Evolutionary conservation across 1,140 invertebrate genomes (phyloP), one percentile per base, ranked within the genome.

Genomic region (Steinernema khuongi): DNA sequence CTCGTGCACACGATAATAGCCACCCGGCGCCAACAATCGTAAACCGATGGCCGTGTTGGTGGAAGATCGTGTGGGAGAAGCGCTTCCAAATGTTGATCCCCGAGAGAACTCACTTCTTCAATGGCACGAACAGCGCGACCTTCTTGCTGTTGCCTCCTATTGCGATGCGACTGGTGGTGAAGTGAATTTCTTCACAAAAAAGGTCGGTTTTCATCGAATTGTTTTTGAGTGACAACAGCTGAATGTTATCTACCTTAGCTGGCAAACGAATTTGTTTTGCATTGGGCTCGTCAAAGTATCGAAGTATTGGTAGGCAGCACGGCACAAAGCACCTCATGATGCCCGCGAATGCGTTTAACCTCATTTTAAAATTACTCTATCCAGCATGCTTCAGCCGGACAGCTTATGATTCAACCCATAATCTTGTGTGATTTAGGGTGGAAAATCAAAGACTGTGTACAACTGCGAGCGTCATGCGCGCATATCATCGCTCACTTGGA

Each of bases 131-230:
- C 89, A 89, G 74, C 88, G 91, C 75, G 90, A 92, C 0, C 83
- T 94, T 28, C 86, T 97, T 31, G 93, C 93, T 50, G 90, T 95
- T 41, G 91, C 92, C 17, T 91, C 92, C 1, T 94, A 91, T 85
- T 91, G 91, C 80, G 91, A 93, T 86, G 92, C 93, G 74, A 91
- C 90, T 81, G 93, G 93, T 31, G 93, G 93, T 74, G 91, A 91
- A 77, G 91, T 95, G 0, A 92, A 90, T 71, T 90, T 97, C 75
- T 94, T 93, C 83, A 91, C 93, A 83, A 93, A 95, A 88, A 89
- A 90, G 85, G 92, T 92, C 87, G 87, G 88, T 86, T 33, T 67
- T n/a, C 29, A 70, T 18, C 67, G 17, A 41, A 66, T 19, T 17
- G 19, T n/a, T 77, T 71, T 26, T 7, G 69, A 28, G 1, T 14